Base-by-base conservation (phyloP, 1,140 invertebrate genomes). In the Bombus polaris region DNA sequence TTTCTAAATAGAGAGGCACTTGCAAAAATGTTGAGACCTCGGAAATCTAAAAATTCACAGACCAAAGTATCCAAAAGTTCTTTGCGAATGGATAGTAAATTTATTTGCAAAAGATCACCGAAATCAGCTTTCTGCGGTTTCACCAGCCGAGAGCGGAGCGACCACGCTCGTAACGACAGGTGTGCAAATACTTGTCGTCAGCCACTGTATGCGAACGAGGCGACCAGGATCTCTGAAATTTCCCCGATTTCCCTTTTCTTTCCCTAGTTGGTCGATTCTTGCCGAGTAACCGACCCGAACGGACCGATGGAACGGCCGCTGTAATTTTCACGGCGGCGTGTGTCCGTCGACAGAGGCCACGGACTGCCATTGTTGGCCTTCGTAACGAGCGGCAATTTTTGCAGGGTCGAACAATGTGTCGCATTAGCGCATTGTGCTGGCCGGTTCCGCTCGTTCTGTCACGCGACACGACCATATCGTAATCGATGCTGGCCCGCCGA, bases 341-440 rank as follows among this genome's bases (percentile, higher is more conserved):
- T 57, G 42, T 5, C 39, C 28, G 39, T 44, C 57, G n/a, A 65
- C 44, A n/a, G n/a, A 39, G 71, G 65, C 47, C 37, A 15, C 22
- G 44, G 62, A 3, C 65, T 39, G 71, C 71, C 72, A 94, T 94
- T 94, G 94, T 94, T 83, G 81, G 47, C 42, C 57, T 73, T 28
- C 83, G 87, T 95, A 95, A 95, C 94, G 94, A 94, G 93, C 92
- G 91, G 88, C 94, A 94, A 95, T 95, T 95, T 95, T 95, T 95
- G 88, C 89, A 77, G 79, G 73, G 80, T 76, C 93, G 94, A 95
- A 95, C 94, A 95, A 95, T 95, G 91, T 92, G 94, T 92, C 93
- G 94, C 94, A 95, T 95, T 95, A 95, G 94, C 88, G 94, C 89
- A 94, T 95, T 95, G 94, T 94, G 81, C 89, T 6, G 84, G 76